Conservation (phyloP, 2,797 vertebrate species). For the Delichon dasypus region DNA sequence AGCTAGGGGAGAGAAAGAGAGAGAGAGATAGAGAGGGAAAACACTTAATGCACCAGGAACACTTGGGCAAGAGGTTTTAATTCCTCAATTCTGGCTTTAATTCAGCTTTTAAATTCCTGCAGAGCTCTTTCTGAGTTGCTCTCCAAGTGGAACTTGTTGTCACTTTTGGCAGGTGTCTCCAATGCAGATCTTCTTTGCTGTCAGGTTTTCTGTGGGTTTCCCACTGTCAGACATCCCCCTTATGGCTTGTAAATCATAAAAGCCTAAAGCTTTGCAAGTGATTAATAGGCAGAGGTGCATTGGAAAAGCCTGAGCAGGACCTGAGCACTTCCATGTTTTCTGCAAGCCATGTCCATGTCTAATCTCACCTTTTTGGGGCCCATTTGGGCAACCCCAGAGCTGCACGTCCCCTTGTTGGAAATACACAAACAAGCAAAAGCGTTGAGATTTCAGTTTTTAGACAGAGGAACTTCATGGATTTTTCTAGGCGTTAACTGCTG, state of each 20-base stretch:
- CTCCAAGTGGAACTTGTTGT: background rate
- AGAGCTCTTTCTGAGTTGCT: background rate
- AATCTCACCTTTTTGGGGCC: background rate
- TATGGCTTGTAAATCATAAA: constrained; percentile 35
- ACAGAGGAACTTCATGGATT: background rate
- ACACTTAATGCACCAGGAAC: background rate
- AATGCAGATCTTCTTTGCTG: background rate
- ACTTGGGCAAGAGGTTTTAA: background rate
- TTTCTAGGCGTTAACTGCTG: background rate
- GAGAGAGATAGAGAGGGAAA: background rate
- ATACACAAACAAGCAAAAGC: background rate
- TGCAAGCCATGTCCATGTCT: background rate
- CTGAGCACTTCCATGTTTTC: background rate
- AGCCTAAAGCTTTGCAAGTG: background rate
- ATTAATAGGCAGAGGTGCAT: background rate
- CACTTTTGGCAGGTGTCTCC: background rate
- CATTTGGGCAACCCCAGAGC: background rate
- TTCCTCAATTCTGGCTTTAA: constrained; percentile 6
- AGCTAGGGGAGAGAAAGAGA: background rate
- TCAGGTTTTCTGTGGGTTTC: constrained; percentile 31
- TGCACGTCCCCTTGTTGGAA: accelerated
- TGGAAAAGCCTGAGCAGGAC: background rate
- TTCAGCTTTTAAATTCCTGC: background rate
- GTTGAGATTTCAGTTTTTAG: background rate
- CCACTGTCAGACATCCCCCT: background rate